phyloP scores from a whole-genome alignment of 2,888 invertebrate genomes.

The Leptinotarsa juncta region DNA sequence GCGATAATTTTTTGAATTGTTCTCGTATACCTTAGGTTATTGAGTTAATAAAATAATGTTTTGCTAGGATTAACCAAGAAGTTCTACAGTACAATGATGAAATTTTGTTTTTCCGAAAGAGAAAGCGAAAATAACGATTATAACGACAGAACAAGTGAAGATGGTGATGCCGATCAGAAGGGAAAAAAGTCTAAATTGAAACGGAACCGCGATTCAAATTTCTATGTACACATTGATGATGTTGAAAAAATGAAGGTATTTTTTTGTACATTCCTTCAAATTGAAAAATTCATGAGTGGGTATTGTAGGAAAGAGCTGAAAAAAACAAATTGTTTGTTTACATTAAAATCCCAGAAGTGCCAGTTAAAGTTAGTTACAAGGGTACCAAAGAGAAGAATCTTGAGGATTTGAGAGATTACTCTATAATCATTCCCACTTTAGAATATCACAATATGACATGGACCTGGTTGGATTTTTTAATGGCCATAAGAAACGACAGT shows the following conservation, averaged over 20 bases:
- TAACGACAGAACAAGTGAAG: constrained; percentile 69
- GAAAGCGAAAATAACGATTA: constrained; percentile 86
- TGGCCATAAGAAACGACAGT: constrained; percentile 95
- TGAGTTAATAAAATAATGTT: neutral
- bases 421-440: constrained; percentile 92
- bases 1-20: no score
- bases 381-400: constrained; percentile 99
- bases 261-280: neutral
- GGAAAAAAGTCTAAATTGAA: constrained; percentile 66
- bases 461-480: constrained; percentile 98
- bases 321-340: constrained; percentile 99
- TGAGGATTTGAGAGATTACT: constrained; percentile 94
- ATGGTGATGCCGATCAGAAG: constrained; percentile 66
- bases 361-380: constrained; percentile 87
- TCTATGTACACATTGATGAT: constrained; percentile 92
- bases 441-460: constrained; percentile 99
- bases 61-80: constrained; percentile 86
- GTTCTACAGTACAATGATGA: constrained; percentile 96
- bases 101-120: constrained; percentile 96
- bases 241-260: constrained; percentile 95
- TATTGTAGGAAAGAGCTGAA: constrained; percentile 89
- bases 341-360: constrained; percentile 97
- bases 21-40: no score
- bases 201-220: constrained; percentile 84
- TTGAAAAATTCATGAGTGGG: neutral